These are phyloP conservation scores for Esox masquinongy DNA, from an alignment of 2,797 vertebrate species.

Conservation along the genomic window DNA sequence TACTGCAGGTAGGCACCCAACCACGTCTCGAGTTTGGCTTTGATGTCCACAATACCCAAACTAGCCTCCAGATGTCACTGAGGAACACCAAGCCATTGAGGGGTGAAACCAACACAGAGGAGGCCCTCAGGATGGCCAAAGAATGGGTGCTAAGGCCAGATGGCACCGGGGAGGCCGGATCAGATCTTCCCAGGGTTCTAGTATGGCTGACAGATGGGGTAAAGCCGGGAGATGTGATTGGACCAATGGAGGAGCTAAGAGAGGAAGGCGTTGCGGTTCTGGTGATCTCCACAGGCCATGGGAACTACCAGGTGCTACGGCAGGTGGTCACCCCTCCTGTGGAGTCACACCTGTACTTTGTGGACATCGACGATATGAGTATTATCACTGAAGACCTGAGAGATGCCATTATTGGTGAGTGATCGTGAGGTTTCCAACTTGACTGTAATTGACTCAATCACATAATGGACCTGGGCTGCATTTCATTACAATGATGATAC, in stretches of 20 bases:
- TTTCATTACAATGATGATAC: too few relatives aligned
- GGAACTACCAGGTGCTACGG: conserved; percentile 85
- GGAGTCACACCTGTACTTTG: conserved; percentile 85
- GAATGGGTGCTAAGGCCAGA: conserved; percentile 70
- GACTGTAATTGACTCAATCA: background rate
- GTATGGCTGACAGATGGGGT: conserved; percentile 95
- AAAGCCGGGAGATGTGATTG: conserved; percentile 84
- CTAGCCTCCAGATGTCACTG: conserved; percentile 74
- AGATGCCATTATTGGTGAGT: conserved; percentile 83
- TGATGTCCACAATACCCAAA: conserved; percentile 59
- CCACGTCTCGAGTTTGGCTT: conserved; percentile 90
- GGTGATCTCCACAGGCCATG: conserved; percentile 88
- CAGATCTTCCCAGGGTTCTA: conserved; percentile 86
- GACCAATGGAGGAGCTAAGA: conserved; percentile 82
- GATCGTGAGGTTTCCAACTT: background rate
- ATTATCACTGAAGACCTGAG: conserved; percentile 86
- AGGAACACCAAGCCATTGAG: conserved; percentile 76
- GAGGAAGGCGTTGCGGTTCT: conserved; percentile 85
- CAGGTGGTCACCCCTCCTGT: conserved; percentile 81
- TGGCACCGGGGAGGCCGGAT: conserved; percentile 66
- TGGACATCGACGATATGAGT: conserved; percentile 90
- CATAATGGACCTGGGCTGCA: too few relatives aligned
- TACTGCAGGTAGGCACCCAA: conserved; percentile 85
- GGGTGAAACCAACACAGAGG: conserved; percentile 93
- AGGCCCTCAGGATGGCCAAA: conserved; percentile 78